Conservation (phyloP, 2,888 invertebrate species). For the Acanthosoma haemorrhoidale region DNA sequence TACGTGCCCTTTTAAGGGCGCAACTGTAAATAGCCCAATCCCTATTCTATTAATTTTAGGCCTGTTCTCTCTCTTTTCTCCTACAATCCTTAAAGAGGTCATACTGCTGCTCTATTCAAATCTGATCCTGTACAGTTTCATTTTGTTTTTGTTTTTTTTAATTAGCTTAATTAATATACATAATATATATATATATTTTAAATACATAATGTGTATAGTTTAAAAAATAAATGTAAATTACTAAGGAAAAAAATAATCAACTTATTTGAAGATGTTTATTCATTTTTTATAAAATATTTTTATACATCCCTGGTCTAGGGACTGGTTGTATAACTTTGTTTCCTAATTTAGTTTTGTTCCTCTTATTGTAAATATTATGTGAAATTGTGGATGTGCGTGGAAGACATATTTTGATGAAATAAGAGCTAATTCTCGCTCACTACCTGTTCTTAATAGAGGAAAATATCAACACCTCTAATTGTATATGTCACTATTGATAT, state of each 20-base stretch:
- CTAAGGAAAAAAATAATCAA: conserved; percentile 7
- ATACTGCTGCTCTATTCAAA: not conserved
- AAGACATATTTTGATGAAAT: not conserved
- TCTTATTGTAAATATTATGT: not conserved
- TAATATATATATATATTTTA: conserved; percentile 25
- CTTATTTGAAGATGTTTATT: conserved; percentile 13
- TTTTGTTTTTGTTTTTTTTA: not conserved
- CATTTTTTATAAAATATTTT: conserved; percentile 26
- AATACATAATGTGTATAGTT: conserved; percentile 17
- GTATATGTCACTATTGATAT: conserved; percentile 10
- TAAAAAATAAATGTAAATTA: conserved; percentile 23
- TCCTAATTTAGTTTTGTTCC: conserved; percentile 15
- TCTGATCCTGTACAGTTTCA: conserved; percentile 4
- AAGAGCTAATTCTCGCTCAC: not conserved
- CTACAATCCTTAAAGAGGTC: not conserved
- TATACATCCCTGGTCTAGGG: conserved; percentile 20
- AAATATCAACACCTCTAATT: too few species aligned
- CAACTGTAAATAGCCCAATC: not conserved
- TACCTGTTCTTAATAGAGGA: conserved; percentile 2
- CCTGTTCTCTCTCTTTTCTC: conserved; percentile 15
- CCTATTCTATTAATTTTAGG: conserved; percentile 2
- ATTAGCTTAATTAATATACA: not conserved
- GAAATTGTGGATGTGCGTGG: not conserved
- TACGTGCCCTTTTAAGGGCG: conserved; percentile 16
- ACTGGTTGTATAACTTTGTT: conserved; percentile 11